These are phyloP conservation scores for Mellivora capensis DNA, from an alignment of 2,113 vertebrate species.

Conservation along the genomic window DNA sequence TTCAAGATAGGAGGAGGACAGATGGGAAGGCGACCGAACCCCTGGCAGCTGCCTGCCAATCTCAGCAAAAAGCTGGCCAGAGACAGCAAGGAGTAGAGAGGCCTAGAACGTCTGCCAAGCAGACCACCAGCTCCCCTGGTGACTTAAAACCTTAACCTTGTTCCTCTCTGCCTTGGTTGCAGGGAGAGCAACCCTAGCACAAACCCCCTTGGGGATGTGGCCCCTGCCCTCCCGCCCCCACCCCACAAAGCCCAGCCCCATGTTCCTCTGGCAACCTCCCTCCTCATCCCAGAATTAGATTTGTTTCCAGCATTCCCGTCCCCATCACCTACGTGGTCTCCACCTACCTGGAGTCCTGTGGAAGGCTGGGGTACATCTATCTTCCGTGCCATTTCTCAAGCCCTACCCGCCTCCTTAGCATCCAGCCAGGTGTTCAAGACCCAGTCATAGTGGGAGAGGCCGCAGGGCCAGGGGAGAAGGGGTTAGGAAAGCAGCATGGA, in stretches of 20 bases:
- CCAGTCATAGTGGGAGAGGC: neutral
- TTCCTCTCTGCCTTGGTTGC: neutral
- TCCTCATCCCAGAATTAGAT: slow-evolving; percentile 71
- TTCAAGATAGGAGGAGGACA: neutral
- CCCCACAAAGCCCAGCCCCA: neutral
- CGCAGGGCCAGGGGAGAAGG: neutral
- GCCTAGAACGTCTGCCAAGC: slow-evolving; percentile 17
- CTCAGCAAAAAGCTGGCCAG: slow-evolving; percentile 9
- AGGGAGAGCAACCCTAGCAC: neutral
- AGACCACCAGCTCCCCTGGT: neutral
- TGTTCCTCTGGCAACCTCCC: neutral
- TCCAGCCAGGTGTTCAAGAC: neutral
- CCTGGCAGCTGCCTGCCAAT: slow-evolving; percentile 11
- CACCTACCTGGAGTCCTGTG: slow-evolving; percentile 44
- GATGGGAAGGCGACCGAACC: neutral
- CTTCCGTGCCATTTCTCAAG: neutral
- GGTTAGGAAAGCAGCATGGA: neutral
- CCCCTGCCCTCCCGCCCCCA: too few species aligned
- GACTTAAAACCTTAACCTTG: neutral
- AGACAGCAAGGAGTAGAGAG: slow-evolving; percentile 13
- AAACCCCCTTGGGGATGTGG: too few species aligned
- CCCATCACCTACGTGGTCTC: slow-evolving; percentile 53
- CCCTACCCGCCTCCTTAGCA: neutral
- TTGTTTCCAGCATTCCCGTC: slow-evolving; percentile 62
- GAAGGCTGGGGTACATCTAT: neutral